phyloP scores from a whole-genome alignment of 2,888 invertebrate species.

The Lasioglossum figueresi region DNA sequence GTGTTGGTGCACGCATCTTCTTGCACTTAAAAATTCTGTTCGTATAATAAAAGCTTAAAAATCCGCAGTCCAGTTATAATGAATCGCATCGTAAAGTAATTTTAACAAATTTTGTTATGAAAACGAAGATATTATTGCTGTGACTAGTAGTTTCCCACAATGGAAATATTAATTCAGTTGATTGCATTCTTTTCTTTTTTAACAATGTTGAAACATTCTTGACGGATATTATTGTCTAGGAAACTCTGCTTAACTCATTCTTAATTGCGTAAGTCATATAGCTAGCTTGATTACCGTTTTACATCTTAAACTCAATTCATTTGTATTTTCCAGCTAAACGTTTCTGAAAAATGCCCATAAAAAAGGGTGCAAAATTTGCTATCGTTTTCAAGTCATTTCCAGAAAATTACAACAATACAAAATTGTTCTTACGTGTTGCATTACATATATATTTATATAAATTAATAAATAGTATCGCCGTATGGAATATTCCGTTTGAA shows the following conservation, averaged over 20 bases:
- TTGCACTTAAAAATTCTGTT: background rate
- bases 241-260: constrained; percentile 40
- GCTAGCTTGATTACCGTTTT: constrained; percentile 25
- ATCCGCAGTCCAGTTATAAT: background rate
- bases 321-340: constrained; percentile 16
- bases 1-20: background rate
- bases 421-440: constrained; percentile 54
- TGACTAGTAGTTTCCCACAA: constrained; percentile 37
- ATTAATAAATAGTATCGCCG: constrained; percentile 76
- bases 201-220: constrained; percentile 26
- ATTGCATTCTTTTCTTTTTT: background rate
- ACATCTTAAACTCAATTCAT: constrained; percentile 28
- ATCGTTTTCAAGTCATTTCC: constrained; percentile 43
- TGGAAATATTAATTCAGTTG: constrained; percentile 23
- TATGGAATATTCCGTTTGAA: constrained; percentile 74
- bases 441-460: constrained; percentile 59
- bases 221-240: constrained; percentile 47
- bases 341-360: constrained; percentile 51
- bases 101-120: background rate
- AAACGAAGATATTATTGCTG: constrained; percentile 12
- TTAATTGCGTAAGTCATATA: constrained; percentile 39
- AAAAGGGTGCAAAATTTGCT: constrained; percentile 37
- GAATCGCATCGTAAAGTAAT: constrained; percentile 24
- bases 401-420: constrained; percentile 63
- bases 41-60: background rate